Conservation (phyloP, 2,797 vertebrate genomes). For the Geotrypetes seraphini region DNA sequence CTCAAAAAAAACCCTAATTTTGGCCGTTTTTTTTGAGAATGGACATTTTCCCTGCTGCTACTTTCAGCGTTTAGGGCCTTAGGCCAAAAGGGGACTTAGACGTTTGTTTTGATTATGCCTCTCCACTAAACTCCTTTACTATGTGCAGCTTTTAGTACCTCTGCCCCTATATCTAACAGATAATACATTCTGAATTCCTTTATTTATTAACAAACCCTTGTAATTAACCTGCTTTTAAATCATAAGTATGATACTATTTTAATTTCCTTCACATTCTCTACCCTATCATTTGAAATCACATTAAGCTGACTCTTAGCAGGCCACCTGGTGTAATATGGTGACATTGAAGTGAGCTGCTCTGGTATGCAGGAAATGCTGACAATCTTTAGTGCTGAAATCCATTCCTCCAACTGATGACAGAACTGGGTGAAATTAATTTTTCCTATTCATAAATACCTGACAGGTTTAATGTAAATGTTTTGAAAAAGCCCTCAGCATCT, state of each 20-base stretch:
- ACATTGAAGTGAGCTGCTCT: slow-evolving; percentile 63
- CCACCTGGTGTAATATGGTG: slow-evolving; percentile 68
- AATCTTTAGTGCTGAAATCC: slow-evolving; percentile 54
- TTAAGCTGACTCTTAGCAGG: slow-evolving; percentile 70
- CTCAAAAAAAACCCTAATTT: too few relatives aligned
- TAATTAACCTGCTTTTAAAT: slow-evolving; percentile 76
- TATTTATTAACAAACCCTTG: slow-evolving; percentile 73
- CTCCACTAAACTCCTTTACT: too few relatives aligned
- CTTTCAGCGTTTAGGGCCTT: too few relatives aligned
- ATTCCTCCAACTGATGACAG: slow-evolving; percentile 59
- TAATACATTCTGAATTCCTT: slow-evolving; percentile 57
- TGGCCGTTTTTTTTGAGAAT: too few relatives aligned
- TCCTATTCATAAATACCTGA: slow-evolving; percentile 68
- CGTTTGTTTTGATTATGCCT: too few relatives aligned
- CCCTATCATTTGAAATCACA: slow-evolving; percentile 76
- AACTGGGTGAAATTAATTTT: slow-evolving; percentile 64
- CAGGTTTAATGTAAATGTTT: slow-evolving; percentile 68
- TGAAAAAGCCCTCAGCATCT: too few relatives aligned
- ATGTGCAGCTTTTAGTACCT: too few relatives aligned
- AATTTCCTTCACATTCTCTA: slow-evolving; percentile 67
- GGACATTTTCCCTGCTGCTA: too few relatives aligned
- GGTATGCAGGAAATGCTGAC: slow-evolving; percentile 54
- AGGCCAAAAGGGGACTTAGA: too few relatives aligned
- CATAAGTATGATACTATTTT: slow-evolving; percentile 76
- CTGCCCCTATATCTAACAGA: too few relatives aligned